These are phyloP conservation scores for Diabrotica virgifera DNA, from an alignment of 1,140 invertebrate genomes.

Conservation along the genomic window DNA sequence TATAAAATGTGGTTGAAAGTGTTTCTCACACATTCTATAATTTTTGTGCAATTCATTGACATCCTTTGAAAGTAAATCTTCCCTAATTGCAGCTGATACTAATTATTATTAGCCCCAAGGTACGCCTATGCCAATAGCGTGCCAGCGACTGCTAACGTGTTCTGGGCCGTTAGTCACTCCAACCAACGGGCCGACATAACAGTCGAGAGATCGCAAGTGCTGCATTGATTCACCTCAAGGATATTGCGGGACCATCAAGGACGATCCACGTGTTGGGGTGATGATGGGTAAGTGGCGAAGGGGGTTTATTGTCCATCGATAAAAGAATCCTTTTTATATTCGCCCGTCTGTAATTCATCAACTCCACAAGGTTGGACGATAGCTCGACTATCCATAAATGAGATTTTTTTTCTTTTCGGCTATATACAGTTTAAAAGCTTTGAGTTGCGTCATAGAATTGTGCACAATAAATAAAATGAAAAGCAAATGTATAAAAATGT, in stretches of 20 bases:
- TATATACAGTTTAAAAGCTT: too few species aligned
- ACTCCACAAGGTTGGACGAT: background rate
- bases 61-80: too few species aligned
- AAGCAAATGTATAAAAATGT: too few species aligned
- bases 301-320: background rate
- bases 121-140: background rate
- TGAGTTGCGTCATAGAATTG: too few species aligned
- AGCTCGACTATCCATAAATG: background rate
- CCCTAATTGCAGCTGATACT: too few species aligned
- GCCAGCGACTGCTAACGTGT: conserved; percentile 4
- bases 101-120: background rate
- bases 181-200: background rate
- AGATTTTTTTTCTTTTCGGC: too few species aligned
- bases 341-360: background rate
- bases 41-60: too few species aligned
- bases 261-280: background rate
- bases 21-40: too few species aligned
- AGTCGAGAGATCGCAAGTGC: conserved; percentile 10
- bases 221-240: conserved; percentile 11
- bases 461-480: too few species aligned
- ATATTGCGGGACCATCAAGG: conserved; percentile 3
- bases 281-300: background rate
- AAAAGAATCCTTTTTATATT: background rate
- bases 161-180: conserved; percentile 6
- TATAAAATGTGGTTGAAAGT: too few species aligned